phyloP scores from a whole-genome alignment of 2,888 invertebrate species.

The Tetramorium bicarinatum region DNA sequence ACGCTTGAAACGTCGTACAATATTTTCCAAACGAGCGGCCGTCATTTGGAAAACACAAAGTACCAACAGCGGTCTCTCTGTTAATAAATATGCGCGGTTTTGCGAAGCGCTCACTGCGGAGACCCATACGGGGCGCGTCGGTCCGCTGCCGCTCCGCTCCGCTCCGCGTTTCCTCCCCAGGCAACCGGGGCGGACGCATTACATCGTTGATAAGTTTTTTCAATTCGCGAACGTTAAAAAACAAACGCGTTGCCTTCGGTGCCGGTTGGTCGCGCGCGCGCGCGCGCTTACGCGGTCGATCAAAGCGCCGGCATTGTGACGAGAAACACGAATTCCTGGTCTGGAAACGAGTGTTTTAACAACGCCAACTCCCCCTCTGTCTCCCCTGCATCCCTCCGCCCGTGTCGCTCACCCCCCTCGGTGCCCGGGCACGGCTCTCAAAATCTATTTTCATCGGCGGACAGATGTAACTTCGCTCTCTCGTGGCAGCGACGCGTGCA shows the following conservation, averaged over 20 bases:
- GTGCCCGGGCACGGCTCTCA: constrained; percentile 75
- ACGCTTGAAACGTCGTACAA: constrained; percentile 46
- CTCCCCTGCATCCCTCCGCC: background rate
- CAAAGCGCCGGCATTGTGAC: constrained; percentile 76
- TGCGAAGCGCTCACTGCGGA: constrained; percentile 48
- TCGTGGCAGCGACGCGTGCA: constrained; percentile 82
- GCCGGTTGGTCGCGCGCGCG: constrained; percentile 53
- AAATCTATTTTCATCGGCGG: constrained; percentile 84
- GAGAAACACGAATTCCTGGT: constrained; percentile 79
- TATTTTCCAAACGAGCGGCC: constrained; percentile 55
- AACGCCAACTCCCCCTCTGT: constrained; percentile 63
- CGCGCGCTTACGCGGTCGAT: constrained; percentile 67
- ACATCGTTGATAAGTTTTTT: constrained; percentile 75
- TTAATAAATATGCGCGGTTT: constrained; percentile 58
- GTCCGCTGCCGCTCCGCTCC: background rate
- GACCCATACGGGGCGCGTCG: constrained; percentile 21
- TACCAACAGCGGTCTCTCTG: constrained; percentile 56
- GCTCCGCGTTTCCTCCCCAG: constrained; percentile 43
- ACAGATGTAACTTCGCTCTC: constrained; percentile 85
- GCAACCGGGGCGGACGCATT: constrained; percentile 61
- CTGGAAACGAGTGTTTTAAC: constrained; percentile 79
- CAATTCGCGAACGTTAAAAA: constrained; percentile 73
- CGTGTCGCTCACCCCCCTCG: constrained; percentile 57
- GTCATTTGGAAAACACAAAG: constrained; percentile 60
- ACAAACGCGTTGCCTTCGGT: constrained; percentile 68